Evolutionary conservation across 2,113 vertebrate genomes (phyloP).

Genomic region (Tautogolabrus adspersus): DNA sequence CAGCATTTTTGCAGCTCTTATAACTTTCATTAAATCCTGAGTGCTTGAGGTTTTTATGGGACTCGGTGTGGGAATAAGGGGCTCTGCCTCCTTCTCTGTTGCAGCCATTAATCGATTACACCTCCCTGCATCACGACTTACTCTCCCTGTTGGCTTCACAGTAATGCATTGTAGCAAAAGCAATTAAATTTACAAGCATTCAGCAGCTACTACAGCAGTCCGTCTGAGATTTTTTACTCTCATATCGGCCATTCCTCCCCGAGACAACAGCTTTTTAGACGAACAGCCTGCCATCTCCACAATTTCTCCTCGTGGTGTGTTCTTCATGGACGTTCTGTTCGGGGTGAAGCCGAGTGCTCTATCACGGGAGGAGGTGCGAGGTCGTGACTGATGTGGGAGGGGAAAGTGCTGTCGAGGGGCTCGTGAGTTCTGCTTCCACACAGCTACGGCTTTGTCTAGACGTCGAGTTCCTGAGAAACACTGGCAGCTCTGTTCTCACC

Average conservation of each 20-base stretch:
- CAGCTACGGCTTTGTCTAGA: conserved; percentile 66
- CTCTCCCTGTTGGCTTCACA: conserved; percentile 44
- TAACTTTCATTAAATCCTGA: neutral
- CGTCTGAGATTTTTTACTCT: conserved; percentile 11
- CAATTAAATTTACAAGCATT: conserved; percentile 70
- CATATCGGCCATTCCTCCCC: conserved; percentile 8
- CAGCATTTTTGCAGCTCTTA: neutral
- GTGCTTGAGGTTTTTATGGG: conserved; percentile 20
- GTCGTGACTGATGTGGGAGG: conserved; percentile 51
- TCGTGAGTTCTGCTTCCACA: conserved; percentile 34
- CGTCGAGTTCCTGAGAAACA: conserved; percentile 37
- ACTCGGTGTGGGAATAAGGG: conserved; percentile 43
- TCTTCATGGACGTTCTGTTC: conserved; percentile 6
- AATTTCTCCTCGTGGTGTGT: neutral
- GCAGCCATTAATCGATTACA: conserved; percentile 62
- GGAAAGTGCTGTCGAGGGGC: conserved; percentile 37
- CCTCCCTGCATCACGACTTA: conserved; percentile 19
- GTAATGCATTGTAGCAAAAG: conserved; percentile 56
- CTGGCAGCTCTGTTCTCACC: conserved; percentile 52
- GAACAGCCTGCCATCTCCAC: neutral
- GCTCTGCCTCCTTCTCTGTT: conserved; percentile 14
- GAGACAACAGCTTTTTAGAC: conserved; percentile 17
- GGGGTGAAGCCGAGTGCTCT: conserved; percentile 4
- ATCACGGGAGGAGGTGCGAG: conserved; percentile 13
- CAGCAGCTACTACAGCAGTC: conserved; percentile 52